Evolutionary conservation across 2,797 vertebrate species (phyloP), one percentile per base, ranked within the genome.

Genomic region (Nyctalus aviator): DNA sequence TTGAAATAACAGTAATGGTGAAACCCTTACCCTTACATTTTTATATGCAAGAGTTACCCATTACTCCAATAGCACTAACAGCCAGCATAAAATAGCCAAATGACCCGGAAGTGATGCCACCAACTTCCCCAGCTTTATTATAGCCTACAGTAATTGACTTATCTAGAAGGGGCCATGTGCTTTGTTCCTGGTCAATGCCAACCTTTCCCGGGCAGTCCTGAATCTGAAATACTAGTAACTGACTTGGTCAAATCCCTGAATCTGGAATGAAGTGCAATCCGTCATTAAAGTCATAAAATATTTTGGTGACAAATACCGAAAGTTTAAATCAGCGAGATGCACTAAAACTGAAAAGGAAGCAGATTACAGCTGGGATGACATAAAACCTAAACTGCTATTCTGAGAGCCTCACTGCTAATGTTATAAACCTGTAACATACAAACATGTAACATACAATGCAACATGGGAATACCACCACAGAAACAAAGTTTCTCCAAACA

Each of bases 401-500:
- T 64, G 44, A 81, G 17, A 50, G 66, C 25, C 41, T 94, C 32
- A 41, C 0, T 76, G 66, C 57, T 84, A 72, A 62, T 8, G 41
- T 59, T 62, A 84, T 62, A 91, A 86, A 55, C n/a, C 14, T n/a
- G 73, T 17, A 14, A 57, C 32, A 37, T 21, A 35, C 13, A 91
- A 86, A 55, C n/a, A 11, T n/a, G 73, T 17, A 14, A 59, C 32
- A 37, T 21, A n/a, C 12, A 91, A 75, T 21, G 46, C 30, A 93
- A 83, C 35, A 41, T 55, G 9, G 50, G 59, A 59, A 72, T 46
- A 88, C 25, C 8, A 69, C 17, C 32, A 86, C 2, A 23, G 69
- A 92, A 90, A 87, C 55, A 91, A 78, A 68, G 25, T 93, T 90
- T 90, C 71, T 93, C 55, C 69, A 79, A 89, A 75, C 41, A 48